Conservation (phyloP, 1,140 invertebrate genomes). For the Caenorhabditis tropicalis region DNA sequence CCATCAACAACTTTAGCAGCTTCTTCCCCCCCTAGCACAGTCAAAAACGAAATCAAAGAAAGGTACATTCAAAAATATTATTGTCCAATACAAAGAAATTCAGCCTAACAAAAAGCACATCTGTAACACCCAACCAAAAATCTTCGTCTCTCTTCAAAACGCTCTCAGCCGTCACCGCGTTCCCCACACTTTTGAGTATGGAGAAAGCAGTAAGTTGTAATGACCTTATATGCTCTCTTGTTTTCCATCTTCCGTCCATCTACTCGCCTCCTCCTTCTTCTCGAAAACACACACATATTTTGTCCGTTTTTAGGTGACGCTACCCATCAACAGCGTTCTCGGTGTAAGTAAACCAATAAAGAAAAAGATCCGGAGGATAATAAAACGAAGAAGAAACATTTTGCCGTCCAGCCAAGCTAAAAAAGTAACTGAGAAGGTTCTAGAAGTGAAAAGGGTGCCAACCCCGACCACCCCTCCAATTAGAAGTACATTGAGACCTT, state of each 20-base stretch:
- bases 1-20: neutral
- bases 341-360: slow-evolving; percentile 15
- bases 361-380: slow-evolving; percentile 7
- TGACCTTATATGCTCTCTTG: neutral
- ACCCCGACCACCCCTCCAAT: neutral
- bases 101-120: neutral
- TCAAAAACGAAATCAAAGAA: neutral
- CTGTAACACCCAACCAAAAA: neutral
- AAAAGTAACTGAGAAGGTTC: neutral
- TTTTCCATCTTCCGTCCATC: neutral
- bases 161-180: neutral
- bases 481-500: slow-evolving; percentile 1
- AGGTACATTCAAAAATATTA: neutral
- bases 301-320: slow-evolving; percentile 28
- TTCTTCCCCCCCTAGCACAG: neutral
- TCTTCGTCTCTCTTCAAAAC: neutral
- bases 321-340: slow-evolving; percentile 21
- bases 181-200: slow-evolving; percentile 1
- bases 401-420: neutral
- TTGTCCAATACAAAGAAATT: no score
- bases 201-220: slow-evolving; percentile 8
- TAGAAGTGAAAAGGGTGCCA: neutral
- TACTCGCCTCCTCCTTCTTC: neutral
- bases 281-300: neutral
- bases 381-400: slow-evolving; percentile 13